phyloP scores from a whole-genome alignment of 2,797 vertebrate genomes.

The Spea hammondii region DNA sequence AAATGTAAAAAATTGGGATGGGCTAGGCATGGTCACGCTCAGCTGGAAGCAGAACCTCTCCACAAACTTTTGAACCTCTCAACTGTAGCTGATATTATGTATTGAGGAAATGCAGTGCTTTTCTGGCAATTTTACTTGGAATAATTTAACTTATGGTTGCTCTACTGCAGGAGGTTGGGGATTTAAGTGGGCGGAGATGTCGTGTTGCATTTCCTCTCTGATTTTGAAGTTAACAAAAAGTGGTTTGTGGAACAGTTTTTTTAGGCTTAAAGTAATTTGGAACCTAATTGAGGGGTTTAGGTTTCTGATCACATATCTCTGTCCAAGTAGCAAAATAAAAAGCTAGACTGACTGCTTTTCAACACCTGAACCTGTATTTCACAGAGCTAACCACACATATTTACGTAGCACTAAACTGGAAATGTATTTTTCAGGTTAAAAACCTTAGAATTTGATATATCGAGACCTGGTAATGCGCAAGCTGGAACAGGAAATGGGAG shows the following conservation, averaged over 20 bases:
- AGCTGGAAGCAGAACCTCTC: constrained; percentile 6
- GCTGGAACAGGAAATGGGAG: no score
- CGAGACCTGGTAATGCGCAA: no score
- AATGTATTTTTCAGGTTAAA: neutral
- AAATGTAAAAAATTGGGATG: neutral
- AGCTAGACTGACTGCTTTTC: constrained; percentile 27
- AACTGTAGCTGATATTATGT: constrained; percentile 6
- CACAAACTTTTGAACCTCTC: constrained; percentile 30
- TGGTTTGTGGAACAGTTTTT: constrained; percentile 32
- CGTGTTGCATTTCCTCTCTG: constrained; percentile 42
- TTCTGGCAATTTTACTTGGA: constrained; percentile 17
- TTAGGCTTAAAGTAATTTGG: constrained; percentile 17
- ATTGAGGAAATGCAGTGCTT: constrained; percentile 30
- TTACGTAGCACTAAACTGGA: constrained; percentile 3
- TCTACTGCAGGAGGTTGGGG: constrained; percentile 21
- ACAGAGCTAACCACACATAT: constrained; percentile 6
- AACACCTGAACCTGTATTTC: constrained; percentile 29
- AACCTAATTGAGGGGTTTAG: neutral
- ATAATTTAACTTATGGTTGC: constrained; percentile 39
- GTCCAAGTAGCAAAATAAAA: constrained; percentile 20
- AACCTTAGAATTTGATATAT: no score
- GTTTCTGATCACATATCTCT: constrained; percentile 34
- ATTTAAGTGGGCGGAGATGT: constrained; percentile 37
- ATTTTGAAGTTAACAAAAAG: constrained; percentile 47
- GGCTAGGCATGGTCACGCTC: constrained; percentile 5